A percentile compares a stretch with the other conserved stretches of the same genome.
These are phyloP conservation scores for Urosaurus nigricauda DNA, from an alignment of 2,797 vertebrate genomes.

Conservation along the genomic window DNA sequence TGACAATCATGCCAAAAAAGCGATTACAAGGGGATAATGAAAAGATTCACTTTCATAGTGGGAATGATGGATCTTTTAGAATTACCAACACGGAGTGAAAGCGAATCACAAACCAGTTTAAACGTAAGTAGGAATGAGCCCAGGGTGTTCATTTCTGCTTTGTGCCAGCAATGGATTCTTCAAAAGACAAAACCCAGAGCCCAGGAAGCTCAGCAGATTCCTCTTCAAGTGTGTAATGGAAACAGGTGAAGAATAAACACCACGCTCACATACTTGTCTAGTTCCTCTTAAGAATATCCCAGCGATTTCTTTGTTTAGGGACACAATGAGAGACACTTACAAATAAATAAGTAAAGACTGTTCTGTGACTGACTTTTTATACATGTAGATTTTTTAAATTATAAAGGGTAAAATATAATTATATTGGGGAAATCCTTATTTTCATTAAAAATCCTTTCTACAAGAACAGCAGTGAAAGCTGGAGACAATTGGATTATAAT, in stretches of 20 bases:
- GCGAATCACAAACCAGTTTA: too few species aligned
- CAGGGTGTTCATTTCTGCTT: neutral
- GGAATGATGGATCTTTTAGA: too few species aligned
- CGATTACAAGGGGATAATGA: too few species aligned
- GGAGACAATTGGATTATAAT: slow-evolving; percentile 51
- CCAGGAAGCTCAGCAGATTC: slow-evolving; percentile 44
- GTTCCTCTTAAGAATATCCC: slow-evolving; percentile 48
- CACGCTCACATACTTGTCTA: slow-evolving; percentile 47
- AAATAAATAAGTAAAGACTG: slow-evolving; percentile 56
- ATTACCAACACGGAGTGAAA: too few species aligned
- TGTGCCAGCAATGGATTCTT: accelerated
- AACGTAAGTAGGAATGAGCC: too few species aligned
- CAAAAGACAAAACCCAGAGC: slow-evolving; percentile 65
- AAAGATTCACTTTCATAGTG: too few species aligned
- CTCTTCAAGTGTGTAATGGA: slow-evolving; percentile 56
- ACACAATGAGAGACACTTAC: slow-evolving; percentile 66
- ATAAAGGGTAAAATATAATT: slow-evolving; percentile 41
- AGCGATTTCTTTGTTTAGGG: slow-evolving; percentile 66
- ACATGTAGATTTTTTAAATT: slow-evolving; percentile 46
- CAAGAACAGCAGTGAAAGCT: slow-evolving; percentile 24
- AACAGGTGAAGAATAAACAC: slow-evolving; percentile 71
- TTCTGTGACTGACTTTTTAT: slow-evolving; percentile 52
- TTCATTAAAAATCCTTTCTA: slow-evolving; percentile 36
- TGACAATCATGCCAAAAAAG: too few species aligned
- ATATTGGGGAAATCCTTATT: slow-evolving; percentile 46